Evolutionary conservation across 2,888 invertebrate genomes (phyloP), one percentile per base, ranked within the genome.

Genomic region (Pomacea canaliculata): DNA sequence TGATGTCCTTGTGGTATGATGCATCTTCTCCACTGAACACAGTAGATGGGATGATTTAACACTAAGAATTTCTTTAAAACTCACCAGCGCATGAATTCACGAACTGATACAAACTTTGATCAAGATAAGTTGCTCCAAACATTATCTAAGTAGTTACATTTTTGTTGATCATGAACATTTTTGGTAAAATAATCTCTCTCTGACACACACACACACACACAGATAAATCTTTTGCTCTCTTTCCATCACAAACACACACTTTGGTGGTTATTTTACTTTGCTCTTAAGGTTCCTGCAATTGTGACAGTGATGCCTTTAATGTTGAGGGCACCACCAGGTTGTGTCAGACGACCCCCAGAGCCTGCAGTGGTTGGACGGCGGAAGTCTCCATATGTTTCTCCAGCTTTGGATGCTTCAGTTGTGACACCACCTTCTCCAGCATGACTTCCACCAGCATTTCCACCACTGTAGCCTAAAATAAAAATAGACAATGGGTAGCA

Each of bases 351-450:
- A 12, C 80, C 79, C 13, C 85, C 84, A 23, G 84, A 82, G n/a
- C 85, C 85, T 27, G 78, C 59, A 27, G 76, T 37, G 8, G 67
- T 60, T 1, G 86, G 86, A 51, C 78, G 76, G 46, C 74, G 71
- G 78, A 80, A 85, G 68, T 81, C 71, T 60, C 83, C 86, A 71
- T 85, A 85, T 9, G 78, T 78, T 19, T 69, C 5, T 3, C 79
- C 80, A 27, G 73, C 63, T 48, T 69, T 60, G 59, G 71, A 59
- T 4, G 65, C 56, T n/a, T 63, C 73, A 0, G 65, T 8, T 3
- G 78, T 65, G 5, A 59, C 73, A 8, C 85, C 85, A 27, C 86
- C 86, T 68, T 85, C 81, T n/a, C 86, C 85, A 62, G 83, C 83
- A 71, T 86, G 86, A 65, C 82, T 77, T 48, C 82, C 82, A 60